Conservation (phyloP, 2,113 vertebrate species). For the Megalops atlanticus region DNA sequence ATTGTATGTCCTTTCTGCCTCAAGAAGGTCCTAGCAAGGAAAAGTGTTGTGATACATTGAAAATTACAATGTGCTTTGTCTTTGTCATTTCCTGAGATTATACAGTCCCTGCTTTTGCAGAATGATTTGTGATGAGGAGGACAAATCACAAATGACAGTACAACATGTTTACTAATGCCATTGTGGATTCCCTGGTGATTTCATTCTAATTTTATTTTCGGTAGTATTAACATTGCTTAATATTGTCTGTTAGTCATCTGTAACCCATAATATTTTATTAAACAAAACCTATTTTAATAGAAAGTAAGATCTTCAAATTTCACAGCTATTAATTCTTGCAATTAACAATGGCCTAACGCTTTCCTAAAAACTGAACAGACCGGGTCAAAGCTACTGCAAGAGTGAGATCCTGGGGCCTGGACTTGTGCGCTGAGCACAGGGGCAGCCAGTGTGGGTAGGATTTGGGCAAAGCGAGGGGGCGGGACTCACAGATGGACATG, state of each 20-base stretch:
- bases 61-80: not conserved
- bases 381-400: too few species aligned
- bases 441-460: not conserved
- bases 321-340: too few species aligned
- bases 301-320: too few species aligned
- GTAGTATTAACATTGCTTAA: not conserved
- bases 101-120: not conserved
- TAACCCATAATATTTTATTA: too few species aligned
- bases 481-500: conserved; percentile 89
- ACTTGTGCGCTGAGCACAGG: not conserved
- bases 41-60: not conserved
- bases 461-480: not conserved
- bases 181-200: not conserved
- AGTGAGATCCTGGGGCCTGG: too few species aligned
- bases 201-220: not conserved
- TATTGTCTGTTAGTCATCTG: too few species aligned
- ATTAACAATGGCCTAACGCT: too few species aligned
- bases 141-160: not conserved
- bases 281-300: too few species aligned
- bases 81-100: not conserved
- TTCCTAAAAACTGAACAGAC: too few species aligned
- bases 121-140: not conserved
- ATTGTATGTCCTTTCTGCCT: not conserved
- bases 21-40: not conserved
- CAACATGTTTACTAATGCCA: not conserved